These are phyloP conservation scores for Ectemnius cavifrons DNA, from an alignment of 2,888 invertebrate species.

Conservation along the genomic window DNA sequence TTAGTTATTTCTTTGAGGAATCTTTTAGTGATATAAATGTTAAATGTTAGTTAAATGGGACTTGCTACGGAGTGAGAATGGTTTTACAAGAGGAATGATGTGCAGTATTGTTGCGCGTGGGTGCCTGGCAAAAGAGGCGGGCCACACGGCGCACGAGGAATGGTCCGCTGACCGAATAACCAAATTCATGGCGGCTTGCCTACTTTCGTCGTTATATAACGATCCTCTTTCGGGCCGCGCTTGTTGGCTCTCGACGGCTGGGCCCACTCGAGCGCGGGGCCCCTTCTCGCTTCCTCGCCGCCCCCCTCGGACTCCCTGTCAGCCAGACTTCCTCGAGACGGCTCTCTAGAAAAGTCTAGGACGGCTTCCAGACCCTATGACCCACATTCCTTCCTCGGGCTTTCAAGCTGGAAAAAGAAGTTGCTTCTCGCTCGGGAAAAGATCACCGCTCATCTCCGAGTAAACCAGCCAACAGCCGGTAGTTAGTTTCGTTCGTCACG, in stretches of 20 bases:
- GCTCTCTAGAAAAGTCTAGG: conserved; percentile 7
- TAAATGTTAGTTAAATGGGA: too few species aligned
- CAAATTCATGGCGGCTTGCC: conserved; percentile 72
- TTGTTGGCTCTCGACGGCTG: neutral
- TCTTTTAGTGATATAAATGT: too few species aligned
- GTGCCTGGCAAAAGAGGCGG: too few species aligned
- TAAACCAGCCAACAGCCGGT: conserved; percentile 6
- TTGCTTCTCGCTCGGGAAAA: neutral
- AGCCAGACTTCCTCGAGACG: neutral
- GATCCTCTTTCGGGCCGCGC: conserved; percentile 28
- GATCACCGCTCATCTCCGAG: neutral
- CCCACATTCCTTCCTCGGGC: neutral
- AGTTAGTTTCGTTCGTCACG: conserved; percentile 39
- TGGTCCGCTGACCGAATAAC: conserved; percentile 74
- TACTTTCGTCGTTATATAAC: conserved; percentile 71
- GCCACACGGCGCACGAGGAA: too few species aligned
- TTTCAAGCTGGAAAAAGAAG: neutral
- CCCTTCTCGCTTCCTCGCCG: conserved; percentile 11
- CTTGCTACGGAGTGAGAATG: too few species aligned
- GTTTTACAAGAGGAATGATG: too few species aligned
- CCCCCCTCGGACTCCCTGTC: conserved; percentile 2
- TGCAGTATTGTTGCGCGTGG: too few species aligned
- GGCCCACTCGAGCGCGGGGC: conserved; percentile 36
- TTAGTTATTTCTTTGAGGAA: too few species aligned
- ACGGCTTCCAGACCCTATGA: neutral